A percentile compares a stretch with the other conserved stretches of the same genome.
phyloP scores from a whole-genome alignment of 2,797 vertebrate genomes.

The Chaetodon trifasciatus region DNA sequence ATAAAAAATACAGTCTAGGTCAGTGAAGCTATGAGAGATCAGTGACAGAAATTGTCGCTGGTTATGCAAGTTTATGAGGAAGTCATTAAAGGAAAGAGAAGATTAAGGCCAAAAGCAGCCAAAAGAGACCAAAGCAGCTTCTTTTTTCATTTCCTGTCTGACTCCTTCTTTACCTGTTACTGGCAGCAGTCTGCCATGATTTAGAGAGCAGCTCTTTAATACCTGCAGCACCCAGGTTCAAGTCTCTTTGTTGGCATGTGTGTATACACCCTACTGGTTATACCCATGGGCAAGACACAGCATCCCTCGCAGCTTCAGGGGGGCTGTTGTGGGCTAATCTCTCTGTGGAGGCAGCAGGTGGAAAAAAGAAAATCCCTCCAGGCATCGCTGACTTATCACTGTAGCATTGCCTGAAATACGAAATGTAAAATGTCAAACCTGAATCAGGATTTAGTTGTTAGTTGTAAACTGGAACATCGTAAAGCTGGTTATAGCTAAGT shows the following conservation, averaged over 20 bases:
- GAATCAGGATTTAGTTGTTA: constrained; percentile 15
- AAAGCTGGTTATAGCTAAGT: constrained; percentile 23
- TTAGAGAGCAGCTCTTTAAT: constrained; percentile 26
- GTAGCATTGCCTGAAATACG: constrained; percentile 37
- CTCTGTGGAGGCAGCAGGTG: constrained; percentile 60
- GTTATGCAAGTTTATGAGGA: constrained; percentile 56
- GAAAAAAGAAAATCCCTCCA: constrained; percentile 63
- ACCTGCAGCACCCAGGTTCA: constrained; percentile 48
- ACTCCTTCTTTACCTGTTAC: constrained; percentile 9
- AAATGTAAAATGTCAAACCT: constrained; percentile 45
- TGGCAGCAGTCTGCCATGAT: constrained; percentile 36
- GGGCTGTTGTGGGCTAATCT: constrained; percentile 62
- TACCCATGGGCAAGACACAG: constrained; percentile 58
- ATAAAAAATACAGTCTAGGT: constrained; percentile 37
- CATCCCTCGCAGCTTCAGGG: constrained; percentile 47
- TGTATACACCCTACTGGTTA: constrained; percentile 34
- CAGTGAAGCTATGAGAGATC: constrained; percentile 42
- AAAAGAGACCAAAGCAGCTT: constrained; percentile 9
- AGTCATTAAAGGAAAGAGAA: constrained; percentile 36
- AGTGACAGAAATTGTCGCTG: constrained; percentile 41
- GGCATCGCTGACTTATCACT: constrained; percentile 56
- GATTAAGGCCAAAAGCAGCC: no score
- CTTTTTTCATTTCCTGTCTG: constrained; percentile 28
- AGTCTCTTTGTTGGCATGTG: constrained; percentile 36
- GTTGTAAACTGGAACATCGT: not conserved